These are phyloP conservation scores for Lycocorax pyrrhopterus DNA, from an alignment of 2,113 vertebrate species.

Conservation along the genomic window DNA sequence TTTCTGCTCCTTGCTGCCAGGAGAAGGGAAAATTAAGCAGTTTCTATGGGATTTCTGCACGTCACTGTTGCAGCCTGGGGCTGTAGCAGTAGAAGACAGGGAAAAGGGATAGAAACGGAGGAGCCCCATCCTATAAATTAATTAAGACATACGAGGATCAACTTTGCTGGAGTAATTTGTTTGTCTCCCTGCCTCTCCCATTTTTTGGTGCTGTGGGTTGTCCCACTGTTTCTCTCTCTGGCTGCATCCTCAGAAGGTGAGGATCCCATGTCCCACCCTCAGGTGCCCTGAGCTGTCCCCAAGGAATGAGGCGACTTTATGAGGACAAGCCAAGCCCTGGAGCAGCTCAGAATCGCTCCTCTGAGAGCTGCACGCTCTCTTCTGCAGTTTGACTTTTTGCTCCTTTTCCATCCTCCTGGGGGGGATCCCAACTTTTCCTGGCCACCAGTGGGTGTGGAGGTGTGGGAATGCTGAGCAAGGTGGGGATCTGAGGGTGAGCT, in stretches of 20 bases:
- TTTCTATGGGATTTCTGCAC: not conserved
- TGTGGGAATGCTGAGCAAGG: not conserved
- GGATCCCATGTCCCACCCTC: not conserved
- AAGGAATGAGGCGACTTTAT: not conserved
- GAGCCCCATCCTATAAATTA: not conserved
- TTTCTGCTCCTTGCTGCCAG: not conserved
- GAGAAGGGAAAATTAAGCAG: not conserved
- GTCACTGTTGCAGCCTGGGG: rapidly evolving
- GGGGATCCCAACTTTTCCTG: not conserved
- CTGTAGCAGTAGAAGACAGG: not conserved
- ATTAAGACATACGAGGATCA: not conserved
- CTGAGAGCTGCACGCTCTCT: rapidly evolving
- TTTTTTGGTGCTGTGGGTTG: not conserved
- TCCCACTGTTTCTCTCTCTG: not conserved
- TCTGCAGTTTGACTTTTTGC: not conserved
- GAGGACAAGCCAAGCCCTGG: not conserved
- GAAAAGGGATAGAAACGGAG: not conserved
- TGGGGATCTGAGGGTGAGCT: not conserved
- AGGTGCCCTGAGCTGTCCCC: not conserved
- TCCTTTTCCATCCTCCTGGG: not conserved
- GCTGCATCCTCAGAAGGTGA: not conserved
- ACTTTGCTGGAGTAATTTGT: not conserved
- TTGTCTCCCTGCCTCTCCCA: not conserved
- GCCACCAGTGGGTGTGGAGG: not conserved
- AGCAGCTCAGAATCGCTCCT: not conserved